phyloP scores from a whole-genome alignment of 1,140 invertebrate species.

The Tetramorium simillimum region DNA sequence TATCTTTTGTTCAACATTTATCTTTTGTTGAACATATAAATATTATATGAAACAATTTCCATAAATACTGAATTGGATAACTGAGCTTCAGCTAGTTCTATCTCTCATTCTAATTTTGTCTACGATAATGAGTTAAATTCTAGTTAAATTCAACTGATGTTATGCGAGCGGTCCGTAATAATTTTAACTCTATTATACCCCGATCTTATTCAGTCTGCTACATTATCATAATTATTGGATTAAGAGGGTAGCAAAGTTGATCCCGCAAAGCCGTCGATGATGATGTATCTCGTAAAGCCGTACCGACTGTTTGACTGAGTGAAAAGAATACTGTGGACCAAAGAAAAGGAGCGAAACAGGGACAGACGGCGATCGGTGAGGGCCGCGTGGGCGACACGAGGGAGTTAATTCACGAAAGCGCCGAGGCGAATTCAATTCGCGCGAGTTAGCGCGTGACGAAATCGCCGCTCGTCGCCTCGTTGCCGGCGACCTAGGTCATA shows the following conservation, averaged over 20 bases:
- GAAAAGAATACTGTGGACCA: not conserved
- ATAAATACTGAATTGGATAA: conserved; percentile 31
- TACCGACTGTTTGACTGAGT: not conserved
- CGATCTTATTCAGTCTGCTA: conserved; percentile 18
- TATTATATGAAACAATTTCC: conserved; percentile 19
- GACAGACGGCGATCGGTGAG: conserved; percentile 45
- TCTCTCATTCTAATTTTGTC: not conserved
- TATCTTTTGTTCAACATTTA: not conserved
- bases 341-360: not conserved
- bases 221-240: conserved; percentile 41
- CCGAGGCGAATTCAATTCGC: conserved; percentile 82
- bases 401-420: conserved; percentile 82
- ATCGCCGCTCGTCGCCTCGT: conserved; percentile 75
- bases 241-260: not conserved
- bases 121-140: not conserved
- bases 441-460: conserved; percentile 83
- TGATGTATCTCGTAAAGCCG: not conserved
- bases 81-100: conserved; percentile 12
- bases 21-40: not conserved
- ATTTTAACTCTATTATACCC: conserved; percentile 16
- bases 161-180: not conserved
- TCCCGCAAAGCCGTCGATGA: not conserved
- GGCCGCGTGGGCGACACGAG: conserved; percentile 76
- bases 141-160: conserved; percentile 34
- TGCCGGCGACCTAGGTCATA: conserved; percentile 80